Evolutionary conservation across 2,113 vertebrate species (phyloP).

Genomic region (Corythoichthys haematopterus): DNA sequence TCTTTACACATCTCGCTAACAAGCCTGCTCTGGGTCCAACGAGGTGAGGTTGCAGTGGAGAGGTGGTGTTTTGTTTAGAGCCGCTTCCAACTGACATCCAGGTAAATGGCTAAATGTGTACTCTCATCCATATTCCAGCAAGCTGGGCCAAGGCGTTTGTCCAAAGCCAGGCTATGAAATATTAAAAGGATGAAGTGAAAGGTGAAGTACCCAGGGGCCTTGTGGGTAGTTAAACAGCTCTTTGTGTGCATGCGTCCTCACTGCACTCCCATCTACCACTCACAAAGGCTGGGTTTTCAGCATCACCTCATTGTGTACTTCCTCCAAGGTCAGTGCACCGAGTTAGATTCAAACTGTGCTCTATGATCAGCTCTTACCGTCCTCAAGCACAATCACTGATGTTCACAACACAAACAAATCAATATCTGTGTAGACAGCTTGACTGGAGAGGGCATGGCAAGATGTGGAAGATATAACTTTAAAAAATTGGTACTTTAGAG

Average conservation of each 20-base stretch:
- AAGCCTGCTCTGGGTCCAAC: conserved; percentile 54
- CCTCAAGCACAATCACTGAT: conserved; percentile 39
- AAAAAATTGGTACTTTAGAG: conserved; percentile 32
- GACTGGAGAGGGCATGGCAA: conserved; percentile 39
- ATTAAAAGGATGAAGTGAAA: conserved; percentile 74
- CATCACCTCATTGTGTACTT: conserved; percentile 38
- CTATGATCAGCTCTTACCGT: conserved; percentile 60
- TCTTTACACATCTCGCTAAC: conserved; percentile 58
- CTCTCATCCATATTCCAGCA: conserved; percentile 78
- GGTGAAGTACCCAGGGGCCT: conserved; percentile 63
- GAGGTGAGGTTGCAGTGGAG: conserved; percentile 47
- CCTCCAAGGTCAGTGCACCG: conserved; percentile 54
- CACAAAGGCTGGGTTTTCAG: conserved; percentile 36
- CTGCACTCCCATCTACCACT: conserved; percentile 41
- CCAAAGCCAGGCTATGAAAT: conserved; percentile 71
- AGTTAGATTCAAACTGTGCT: conserved; percentile 51
- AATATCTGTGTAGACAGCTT: conserved; percentile 52
- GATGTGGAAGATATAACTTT: conserved; percentile 44
- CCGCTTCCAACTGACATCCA: conserved; percentile 65
- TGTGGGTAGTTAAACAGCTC: conserved; percentile 69
- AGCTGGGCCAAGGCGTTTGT: conserved; percentile 59
- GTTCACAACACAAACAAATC: conserved; percentile 55
- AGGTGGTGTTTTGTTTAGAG: conserved; percentile 61
- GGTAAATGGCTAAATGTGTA: conserved; percentile 74
- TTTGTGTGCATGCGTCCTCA: conserved; percentile 57